A percentile compares a stretch with the other conserved stretches of the same genome.
phyloP scores from a whole-genome alignment of 2,888 invertebrate species.

The Adelognathus sp. region DNA sequence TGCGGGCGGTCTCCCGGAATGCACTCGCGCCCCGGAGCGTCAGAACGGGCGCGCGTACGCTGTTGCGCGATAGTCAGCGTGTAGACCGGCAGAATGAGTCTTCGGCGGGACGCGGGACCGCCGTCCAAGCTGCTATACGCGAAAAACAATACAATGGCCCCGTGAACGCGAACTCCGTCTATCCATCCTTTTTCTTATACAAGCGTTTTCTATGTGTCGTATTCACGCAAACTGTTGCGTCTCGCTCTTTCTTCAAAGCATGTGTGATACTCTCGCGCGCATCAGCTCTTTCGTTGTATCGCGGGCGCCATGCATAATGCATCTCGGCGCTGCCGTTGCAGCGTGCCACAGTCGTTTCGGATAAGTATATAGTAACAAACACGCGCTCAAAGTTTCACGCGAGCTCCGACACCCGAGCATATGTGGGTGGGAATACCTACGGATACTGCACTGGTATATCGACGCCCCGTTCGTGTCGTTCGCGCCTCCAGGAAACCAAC shows the following conservation, averaged over 20 bases:
- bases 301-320: conserved; percentile 48
- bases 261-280: conserved; percentile 15
- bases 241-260: not conserved
- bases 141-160: conserved; percentile 28
- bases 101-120: too few relatives aligned
- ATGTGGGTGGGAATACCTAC: conserved; percentile 70
- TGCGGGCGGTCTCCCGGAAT: conserved; percentile 29
- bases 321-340: conserved; percentile 13
- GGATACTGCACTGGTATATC: conserved; percentile 58
- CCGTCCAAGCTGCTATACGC: not conserved
- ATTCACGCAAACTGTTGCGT: not conserved
- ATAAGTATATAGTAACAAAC: conserved; percentile 1
- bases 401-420: conserved; percentile 61
- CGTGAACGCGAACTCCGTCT: not conserved
- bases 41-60: conserved; percentile 20
- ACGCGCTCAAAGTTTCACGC: conserved; percentile 35
- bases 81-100: not conserved
- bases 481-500: conserved; percentile 32
- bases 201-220: not conserved
- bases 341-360: not conserved
- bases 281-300: conserved; percentile 34
- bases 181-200: not conserved
- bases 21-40: conserved; percentile 40
- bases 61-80: conserved; percentile 4
- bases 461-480: conserved; percentile 71